These are phyloP conservation scores for Acanthococcus lagerstroemiae DNA, from an alignment of 2,888 invertebrate species.

Conservation along the genomic window DNA sequence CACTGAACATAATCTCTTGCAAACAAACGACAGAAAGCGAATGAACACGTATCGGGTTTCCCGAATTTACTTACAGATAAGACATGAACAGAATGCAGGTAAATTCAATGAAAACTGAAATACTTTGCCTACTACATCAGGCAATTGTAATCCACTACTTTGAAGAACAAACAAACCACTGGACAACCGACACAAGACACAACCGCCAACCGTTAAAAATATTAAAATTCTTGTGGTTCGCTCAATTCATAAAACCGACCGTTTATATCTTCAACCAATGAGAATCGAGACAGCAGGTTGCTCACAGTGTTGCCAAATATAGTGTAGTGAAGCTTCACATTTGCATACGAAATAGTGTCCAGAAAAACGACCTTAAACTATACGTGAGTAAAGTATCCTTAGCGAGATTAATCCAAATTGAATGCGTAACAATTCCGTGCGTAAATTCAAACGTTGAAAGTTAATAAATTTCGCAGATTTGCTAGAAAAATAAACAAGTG, in stretches of 20 bases:
- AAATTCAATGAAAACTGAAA: no score
- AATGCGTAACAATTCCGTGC: no score
- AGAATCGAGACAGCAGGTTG: neutral
- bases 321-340: neutral
- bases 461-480: no score
- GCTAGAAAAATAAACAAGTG: no score
- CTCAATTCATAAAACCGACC: neutral
- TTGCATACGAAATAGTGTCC: no score
- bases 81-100: neutral
- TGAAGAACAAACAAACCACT: neutral
- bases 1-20: neutral
- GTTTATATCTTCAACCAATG: constrained; percentile 8
- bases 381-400: no score
- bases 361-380: no score
- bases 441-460: no score
- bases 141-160: neutral
- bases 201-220: neutral
- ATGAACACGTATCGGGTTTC: neutral
- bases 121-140: neutral
- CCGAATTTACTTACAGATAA: neutral
- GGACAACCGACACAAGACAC: neutral
- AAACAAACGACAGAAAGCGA: neutral
- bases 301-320: constrained; percentile 4
- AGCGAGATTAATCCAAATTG: no score
- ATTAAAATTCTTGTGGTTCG: constrained; percentile 17